Percentiles rank a stretch among this genome's conserved stretches.
Evolutionary conservation across 2,888 invertebrate species (phyloP).

Genomic region (Lymantria dispar): DNA sequence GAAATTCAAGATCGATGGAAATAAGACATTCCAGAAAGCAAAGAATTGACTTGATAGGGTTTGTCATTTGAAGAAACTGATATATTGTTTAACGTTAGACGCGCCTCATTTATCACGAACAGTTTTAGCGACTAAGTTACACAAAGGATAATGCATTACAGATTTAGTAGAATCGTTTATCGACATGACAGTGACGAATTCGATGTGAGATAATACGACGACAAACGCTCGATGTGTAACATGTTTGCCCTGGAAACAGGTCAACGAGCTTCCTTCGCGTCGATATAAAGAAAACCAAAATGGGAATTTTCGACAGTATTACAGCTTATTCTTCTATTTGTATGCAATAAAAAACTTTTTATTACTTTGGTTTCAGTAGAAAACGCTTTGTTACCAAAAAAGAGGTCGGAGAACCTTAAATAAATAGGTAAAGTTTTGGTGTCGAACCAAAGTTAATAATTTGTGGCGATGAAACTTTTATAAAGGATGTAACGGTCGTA

Average conservation of each 20-base stretch:
- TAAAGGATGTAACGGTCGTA: conserved; percentile 42
- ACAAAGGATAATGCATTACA: conserved; percentile 60
- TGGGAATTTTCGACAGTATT: conserved; percentile 32
- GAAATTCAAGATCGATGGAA: conserved; percentile 39
- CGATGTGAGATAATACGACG: conserved; percentile 40
- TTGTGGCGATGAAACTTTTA: conserved; percentile 45
- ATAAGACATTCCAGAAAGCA: conserved; percentile 32
- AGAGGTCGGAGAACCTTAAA: conserved; percentile 31
- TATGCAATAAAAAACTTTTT: conserved; percentile 41
- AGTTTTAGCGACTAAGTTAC: conserved; percentile 58
- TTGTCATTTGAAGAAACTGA: conserved; percentile 54
- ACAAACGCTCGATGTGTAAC: conserved; percentile 15
- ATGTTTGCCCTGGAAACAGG: conserved; percentile 18
- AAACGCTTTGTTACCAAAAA: conserved; percentile 24
- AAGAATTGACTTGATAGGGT: conserved; percentile 41
- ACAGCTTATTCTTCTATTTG: conserved; percentile 37
- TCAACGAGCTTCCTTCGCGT: conserved; percentile 10
- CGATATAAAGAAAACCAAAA: conserved; percentile 24
- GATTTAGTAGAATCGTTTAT: conserved; percentile 57
- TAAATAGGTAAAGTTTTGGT: conserved; percentile 30
- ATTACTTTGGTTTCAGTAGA: conserved; percentile 32
- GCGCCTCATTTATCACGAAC: conserved; percentile 65
- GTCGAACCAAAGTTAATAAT: conserved; percentile 39
- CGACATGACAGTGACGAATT: conserved; percentile 60
- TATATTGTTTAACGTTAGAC: conserved; percentile 61